Evolutionary conservation across 2,888 invertebrate genomes (phyloP).

Genomic region (Phortica magna): DNA sequence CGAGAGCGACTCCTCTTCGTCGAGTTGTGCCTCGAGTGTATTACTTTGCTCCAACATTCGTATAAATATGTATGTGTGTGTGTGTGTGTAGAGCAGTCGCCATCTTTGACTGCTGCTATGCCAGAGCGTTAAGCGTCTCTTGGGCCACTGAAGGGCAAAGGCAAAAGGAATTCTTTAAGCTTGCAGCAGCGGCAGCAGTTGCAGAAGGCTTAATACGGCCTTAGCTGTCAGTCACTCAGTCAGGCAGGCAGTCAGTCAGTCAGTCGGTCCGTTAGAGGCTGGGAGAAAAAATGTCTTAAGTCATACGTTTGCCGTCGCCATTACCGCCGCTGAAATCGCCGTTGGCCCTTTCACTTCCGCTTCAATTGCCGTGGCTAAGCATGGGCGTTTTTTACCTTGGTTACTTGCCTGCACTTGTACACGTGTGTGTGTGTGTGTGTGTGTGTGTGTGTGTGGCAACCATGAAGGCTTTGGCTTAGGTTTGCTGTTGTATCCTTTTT

Average conservation of each 20-base stretch:
- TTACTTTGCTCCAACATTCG: conserved; percentile 16
- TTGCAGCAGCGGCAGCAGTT: conserved; percentile 30
- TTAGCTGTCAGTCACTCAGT: conserved; percentile 48
- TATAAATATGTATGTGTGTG: background rate
- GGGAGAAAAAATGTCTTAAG: background rate
- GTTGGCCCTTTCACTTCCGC: conserved; percentile 11
- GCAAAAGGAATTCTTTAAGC: conserved; percentile 44
- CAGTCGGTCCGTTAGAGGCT: no score
- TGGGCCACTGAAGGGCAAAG: conserved; percentile 39
- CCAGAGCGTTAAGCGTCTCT: conserved; percentile 53
- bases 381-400: conserved; percentile 62
- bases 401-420: conserved; percentile 47
- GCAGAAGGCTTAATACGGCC: conserved; percentile 65
- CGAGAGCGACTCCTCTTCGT: conserved; percentile 12
- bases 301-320: conserved; percentile 6
- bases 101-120: background rate
- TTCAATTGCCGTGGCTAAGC: conserved; percentile 32
- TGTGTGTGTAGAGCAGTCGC: no score
- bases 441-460: background rate
- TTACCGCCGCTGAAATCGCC: conserved; percentile 14
- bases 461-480: background rate
- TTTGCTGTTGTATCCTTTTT: background rate
- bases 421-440: background rate
- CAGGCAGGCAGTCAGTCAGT: no score
- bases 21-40: conserved; percentile 15